These are phyloP conservation scores for Podilymbus podiceps DNA, from an alignment of 2,113 vertebrate species.

Conservation along the genomic window DNA sequence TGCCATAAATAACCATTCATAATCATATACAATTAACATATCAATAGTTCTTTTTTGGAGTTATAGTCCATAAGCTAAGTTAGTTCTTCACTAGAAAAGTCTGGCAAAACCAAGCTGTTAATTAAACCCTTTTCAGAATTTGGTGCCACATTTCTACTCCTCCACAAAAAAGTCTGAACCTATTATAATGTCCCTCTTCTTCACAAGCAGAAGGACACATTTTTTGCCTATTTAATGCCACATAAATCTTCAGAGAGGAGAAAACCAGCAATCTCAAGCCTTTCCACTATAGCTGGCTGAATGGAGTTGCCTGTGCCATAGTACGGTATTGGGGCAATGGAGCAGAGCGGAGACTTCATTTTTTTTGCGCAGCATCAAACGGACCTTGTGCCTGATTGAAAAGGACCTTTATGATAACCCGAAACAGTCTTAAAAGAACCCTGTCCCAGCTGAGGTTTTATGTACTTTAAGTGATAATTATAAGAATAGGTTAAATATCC, in stretches of 20 bases:
- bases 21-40: constrained; percentile 74
- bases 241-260: neutral
- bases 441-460: neutral
- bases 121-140: constrained; percentile 71
- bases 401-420: neutral
- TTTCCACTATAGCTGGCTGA: neutral
- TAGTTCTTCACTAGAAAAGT: constrained; percentile 60
- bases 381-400: neutral
- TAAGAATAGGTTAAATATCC: neutral
- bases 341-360: neutral
- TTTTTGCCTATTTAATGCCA: constrained; percentile 37
- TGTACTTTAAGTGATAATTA: neutral
- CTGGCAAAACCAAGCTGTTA: constrained; percentile 70
- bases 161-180: constrained; percentile 40
- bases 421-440: neutral
- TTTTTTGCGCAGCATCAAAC: neutral
- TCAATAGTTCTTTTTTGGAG: constrained; percentile 73
- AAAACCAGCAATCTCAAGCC: neutral
- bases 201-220: neutral
- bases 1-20: constrained; percentile 74
- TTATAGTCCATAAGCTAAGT: constrained; percentile 71
- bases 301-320: neutral
- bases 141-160: constrained; percentile 49
- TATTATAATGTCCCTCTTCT: constrained; percentile 33
- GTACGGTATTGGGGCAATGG: neutral